Percentiles rank a stretch among this genome's conserved stretches.
phyloP scores from a whole-genome alignment of 92 coral and sea anemone species.

The Epizoanthus scotinus region DNA sequence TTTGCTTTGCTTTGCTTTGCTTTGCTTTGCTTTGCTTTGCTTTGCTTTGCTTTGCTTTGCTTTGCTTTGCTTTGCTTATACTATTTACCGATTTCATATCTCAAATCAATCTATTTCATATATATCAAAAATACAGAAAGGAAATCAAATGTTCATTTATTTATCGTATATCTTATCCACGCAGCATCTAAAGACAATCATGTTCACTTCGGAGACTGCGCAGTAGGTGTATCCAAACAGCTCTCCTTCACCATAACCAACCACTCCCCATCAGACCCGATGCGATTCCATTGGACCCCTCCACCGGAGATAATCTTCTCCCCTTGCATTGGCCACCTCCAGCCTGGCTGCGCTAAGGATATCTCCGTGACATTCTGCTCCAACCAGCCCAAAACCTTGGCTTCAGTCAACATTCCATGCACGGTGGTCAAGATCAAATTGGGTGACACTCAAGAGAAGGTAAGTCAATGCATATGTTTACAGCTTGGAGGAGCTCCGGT shows the following conservation, averaged over 20 bases:
- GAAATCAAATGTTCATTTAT: too few relatives aligned
- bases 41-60: too few relatives aligned
- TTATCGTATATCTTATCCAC: neutral
- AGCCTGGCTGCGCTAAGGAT: conserved; percentile 95
- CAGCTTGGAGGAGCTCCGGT: neutral
- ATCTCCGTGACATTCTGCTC: conserved; percentile 76
- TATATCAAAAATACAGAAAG: too few relatives aligned
- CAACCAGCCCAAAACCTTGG: conserved; percentile 72
- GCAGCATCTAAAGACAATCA: conserved; percentile 86
- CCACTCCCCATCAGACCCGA: conserved; percentile 81
- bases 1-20: too few relatives aligned
- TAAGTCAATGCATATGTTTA: neutral
- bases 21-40: too few relatives aligned
- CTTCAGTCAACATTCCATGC: conserved; percentile 72
- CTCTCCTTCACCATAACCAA: conserved; percentile 95
- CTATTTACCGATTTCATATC: too few relatives aligned
- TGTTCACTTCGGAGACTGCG: conserved; percentile 89
- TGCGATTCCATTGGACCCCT: conserved; percentile 95
- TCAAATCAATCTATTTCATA: too few relatives aligned
- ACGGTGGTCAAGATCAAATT: conserved; percentile 91
- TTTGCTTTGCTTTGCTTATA: too few relatives aligned
- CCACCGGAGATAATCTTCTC: conserved; percentile 85
- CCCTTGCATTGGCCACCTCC: conserved; percentile 91
- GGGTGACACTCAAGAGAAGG: conserved; percentile 92
- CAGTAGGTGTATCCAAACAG: conserved; percentile 85